Evolutionary conservation across 2,888 invertebrate genomes (phyloP), one percentile per base, ranked within the genome.

Genomic region (Trachelus iudaicus): DNA sequence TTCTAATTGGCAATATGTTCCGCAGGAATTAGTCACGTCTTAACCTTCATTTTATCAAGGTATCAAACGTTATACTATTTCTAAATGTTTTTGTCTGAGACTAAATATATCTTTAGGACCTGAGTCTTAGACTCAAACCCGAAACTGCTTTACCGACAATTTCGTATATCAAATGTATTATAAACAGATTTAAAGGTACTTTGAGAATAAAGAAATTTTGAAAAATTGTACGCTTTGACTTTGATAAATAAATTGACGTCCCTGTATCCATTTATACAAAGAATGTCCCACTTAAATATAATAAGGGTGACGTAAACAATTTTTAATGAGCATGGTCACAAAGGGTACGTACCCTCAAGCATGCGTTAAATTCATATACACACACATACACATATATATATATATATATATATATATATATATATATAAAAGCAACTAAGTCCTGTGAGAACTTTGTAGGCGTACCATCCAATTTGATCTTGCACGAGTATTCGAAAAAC

Each of bases 401-500:
- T n/a, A n/a, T n/a, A n/a, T n/a, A n/a, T n/a, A n/a, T n/a, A n/a
- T n/a, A n/a, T n/a, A n/a, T n/a, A n/a, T 12, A 35, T 35, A 35
- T 35, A 4, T 13, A 56, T 9, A 56, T 56, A 23, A 2, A 56
- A 56, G 9, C 23, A 23, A 23, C 56, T 56, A 56, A 56, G 9
- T 23, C 9, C 56, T 2, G 6, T 56, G 9, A 15, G 23, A 23
- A 23, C 56, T 9, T 56, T 2, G 56, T 23, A 56, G 56, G 23
- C 23, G 56, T 9, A 56, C 9, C 23, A 40, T 79, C 69, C 69
- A 37, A 73, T 71, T 34, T 69, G 73, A 33, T 76, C 75, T 37
- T 77, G 69, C 80, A 80, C 81, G 79, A 73, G 79, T 82, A 81
- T 83, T 79, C 79, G 76, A 76, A 71, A 77, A 85, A 23, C 9